phyloP scores from a whole-genome alignment of 2,888 invertebrate genomes.

The Neria commutata region DNA sequence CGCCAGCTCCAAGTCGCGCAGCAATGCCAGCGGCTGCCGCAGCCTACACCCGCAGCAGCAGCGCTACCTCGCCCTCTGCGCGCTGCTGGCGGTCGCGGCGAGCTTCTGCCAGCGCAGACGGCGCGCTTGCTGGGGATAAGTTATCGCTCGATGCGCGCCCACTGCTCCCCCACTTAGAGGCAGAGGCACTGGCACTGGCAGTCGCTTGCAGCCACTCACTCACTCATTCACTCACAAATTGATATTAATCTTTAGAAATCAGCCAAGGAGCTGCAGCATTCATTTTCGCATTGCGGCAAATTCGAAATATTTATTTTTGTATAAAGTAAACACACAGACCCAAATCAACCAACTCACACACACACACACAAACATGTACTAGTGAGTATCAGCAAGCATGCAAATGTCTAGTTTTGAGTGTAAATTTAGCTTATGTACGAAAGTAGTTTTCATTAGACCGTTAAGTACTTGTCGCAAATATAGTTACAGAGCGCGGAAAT shows the following conservation, averaged over 20 bases:
- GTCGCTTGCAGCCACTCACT: too few species aligned
- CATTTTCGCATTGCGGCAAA: too few species aligned
- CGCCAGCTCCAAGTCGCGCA: slow-evolving; percentile 62
- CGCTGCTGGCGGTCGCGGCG: slow-evolving; percentile 35
- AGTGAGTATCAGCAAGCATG: slow-evolving; percentile 23
- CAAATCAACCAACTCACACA: not conserved
- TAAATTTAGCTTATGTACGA: not conserved
- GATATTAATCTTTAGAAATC: too few species aligned
- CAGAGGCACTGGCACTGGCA: too few species aligned
- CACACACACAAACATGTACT: not conserved
- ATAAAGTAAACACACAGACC: too few species aligned
- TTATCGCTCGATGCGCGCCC: slow-evolving; percentile 11
- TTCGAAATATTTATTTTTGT: slow-evolving; percentile 11
- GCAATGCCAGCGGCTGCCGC: slow-evolving; percentile 47
- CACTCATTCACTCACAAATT: too few species aligned
- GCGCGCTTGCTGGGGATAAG: slow-evolving; percentile 49
- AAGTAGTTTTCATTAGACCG: too few species aligned
- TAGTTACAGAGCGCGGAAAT: too few species aligned
- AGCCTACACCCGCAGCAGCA: slow-evolving; percentile 32
- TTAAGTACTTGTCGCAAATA: too few species aligned
- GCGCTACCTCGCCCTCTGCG: slow-evolving; percentile 19
- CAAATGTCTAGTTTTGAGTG: not conserved
- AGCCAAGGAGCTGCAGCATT: too few species aligned
- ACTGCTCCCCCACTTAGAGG: too few species aligned
- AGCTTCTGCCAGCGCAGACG: slow-evolving; percentile 43